A percentile compares a stretch with the other conserved stretches of the same genome.
Conservation (phyloP, 2,888 invertebrate species). For the Phaedon cochleariae region DNA sequence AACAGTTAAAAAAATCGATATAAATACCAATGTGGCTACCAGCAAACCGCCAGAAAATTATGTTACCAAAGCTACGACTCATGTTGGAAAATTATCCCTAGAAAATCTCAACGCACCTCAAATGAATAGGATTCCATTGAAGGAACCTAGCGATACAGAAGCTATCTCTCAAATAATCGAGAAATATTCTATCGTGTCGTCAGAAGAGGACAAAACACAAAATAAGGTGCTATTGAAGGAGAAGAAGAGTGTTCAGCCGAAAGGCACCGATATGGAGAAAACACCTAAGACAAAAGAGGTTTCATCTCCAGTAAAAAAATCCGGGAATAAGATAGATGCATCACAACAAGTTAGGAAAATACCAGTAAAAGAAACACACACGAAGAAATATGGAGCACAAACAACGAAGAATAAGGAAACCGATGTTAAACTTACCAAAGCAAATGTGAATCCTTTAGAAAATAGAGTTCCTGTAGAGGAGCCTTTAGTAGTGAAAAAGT, state of each 20-base stretch:
- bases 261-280: too few species aligned
- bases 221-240: background rate
- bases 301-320: constrained; percentile 47
- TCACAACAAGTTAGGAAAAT: constrained; percentile 31
- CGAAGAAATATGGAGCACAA: background rate
- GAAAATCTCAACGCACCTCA: background rate
- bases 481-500: constrained; percentile 53
- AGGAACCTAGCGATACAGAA: background rate
- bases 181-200: background rate
- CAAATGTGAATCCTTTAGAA: constrained; percentile 35
- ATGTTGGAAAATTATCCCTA: background rate
- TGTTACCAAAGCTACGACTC: background rate
- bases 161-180: background rate
- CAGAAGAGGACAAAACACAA: background rate
- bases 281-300: constrained; percentile 33
- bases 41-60: too few species aligned
- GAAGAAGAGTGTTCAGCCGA: constrained; percentile 26
- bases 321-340: constrained; percentile 40
- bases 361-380: constrained; percentile 24
- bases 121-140: background rate
- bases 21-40: too few species aligned
- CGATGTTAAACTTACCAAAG: constrained; percentile 31
- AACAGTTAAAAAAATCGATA: too few species aligned
- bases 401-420: constrained; percentile 28
- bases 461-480: constrained; percentile 54